phyloP scores from a whole-genome alignment of 2,113 vertebrate species.

The Corynorhinus townsendii region DNA sequence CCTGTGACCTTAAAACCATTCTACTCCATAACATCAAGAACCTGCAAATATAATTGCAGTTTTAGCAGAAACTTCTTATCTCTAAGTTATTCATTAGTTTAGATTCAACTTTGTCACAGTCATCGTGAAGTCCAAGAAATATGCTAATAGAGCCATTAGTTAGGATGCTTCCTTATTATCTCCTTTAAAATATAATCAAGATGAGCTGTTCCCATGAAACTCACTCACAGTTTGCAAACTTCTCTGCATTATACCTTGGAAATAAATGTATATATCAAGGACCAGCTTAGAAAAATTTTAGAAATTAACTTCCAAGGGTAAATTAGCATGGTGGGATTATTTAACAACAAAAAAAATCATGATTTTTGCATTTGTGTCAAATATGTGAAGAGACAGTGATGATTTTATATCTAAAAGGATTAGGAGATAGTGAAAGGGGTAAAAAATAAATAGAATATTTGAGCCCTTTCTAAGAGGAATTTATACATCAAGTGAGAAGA shows the following conservation, averaged over 20 bases:
- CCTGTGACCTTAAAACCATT: not conserved
- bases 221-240: not conserved
- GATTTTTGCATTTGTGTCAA: not conserved
- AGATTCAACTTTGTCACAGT: slow-evolving; percentile 34
- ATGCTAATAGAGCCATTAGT: slow-evolving; percentile 43
- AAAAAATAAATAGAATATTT: not conserved
- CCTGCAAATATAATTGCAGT: slow-evolving; percentile 7
- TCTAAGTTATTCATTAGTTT: slow-evolving; percentile 63
- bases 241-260: not conserved
- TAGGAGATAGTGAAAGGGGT: not conserved
- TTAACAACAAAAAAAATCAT: not conserved
- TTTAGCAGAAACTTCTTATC: not conserved
- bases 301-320: not conserved
- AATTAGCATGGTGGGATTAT: not conserved
- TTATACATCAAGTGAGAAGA: not conserved
- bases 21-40: not conserved
- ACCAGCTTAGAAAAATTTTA: slow-evolving; percentile 26
- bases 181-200: slow-evolving; percentile 15
- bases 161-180: not conserved
- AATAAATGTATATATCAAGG: not conserved
- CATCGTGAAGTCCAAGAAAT: slow-evolving; percentile 33
- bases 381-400: not conserved
- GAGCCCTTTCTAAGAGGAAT: not conserved
- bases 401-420: not conserved
- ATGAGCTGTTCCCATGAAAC: not conserved